A percentile compares a stretch with the other conserved stretches of the same genome.
Conservation (phyloP, 2,797 vertebrate species). For the Anguilla anguilla region DNA sequence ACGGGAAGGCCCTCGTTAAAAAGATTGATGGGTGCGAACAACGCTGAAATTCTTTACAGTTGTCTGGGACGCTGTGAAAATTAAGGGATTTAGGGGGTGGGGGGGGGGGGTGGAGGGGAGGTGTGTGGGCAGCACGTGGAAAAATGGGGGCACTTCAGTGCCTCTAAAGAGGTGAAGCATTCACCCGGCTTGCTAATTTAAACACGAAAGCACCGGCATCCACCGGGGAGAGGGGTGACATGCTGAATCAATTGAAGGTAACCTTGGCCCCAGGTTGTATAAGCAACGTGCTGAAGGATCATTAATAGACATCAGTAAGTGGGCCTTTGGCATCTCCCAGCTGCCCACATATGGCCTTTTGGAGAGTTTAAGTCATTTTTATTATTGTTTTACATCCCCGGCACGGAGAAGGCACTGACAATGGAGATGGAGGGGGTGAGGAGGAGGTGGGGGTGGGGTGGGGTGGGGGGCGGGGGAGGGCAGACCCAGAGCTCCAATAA, state of each 20-base stretch:
- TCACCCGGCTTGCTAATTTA: slow-evolving; percentile 53
- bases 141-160: slow-evolving; percentile 43
- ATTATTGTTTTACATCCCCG: slow-evolving; percentile 54
- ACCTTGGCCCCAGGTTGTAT: slow-evolving; percentile 57
- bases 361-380: slow-evolving; percentile 59
- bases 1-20: slow-evolving; percentile 50
- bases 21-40: slow-evolving; percentile 49
- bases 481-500: slow-evolving; percentile 62
- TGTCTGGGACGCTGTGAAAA: slow-evolving; percentile 47
- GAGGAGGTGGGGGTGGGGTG: no score
- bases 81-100: neutral
- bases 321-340: slow-evolving; percentile 41
- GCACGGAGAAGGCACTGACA: slow-evolving; percentile 49
- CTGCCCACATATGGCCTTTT: slow-evolving; percentile 44
- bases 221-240: slow-evolving; percentile 64
- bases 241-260: slow-evolving; percentile 65
- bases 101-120: neutral
- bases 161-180: slow-evolving; percentile 52
- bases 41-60: slow-evolving; percentile 47
- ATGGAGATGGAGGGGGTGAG: slow-evolving; percentile 47
- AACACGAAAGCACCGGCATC: slow-evolving; percentile 52
- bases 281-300: slow-evolving; percentile 59
- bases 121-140: neutral
- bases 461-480: no score
- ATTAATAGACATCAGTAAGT: slow-evolving; percentile 63